These are phyloP conservation scores for Allobates femoralis DNA, from an alignment of 2,797 vertebrate genomes.

Conservation along the genomic window DNA sequence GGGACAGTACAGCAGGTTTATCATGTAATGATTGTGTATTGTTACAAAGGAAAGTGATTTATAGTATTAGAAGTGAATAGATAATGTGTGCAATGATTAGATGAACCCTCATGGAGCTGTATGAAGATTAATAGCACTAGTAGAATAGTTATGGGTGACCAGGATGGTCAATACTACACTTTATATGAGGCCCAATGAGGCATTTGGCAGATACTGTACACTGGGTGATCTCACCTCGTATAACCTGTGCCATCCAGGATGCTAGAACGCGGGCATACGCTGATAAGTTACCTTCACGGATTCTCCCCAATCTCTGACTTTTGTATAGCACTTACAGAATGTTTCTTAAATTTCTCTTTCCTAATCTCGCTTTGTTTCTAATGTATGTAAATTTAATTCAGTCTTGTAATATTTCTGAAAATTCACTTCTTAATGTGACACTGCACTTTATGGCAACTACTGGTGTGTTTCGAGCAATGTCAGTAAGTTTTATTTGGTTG, in stretches of 20 bases:
- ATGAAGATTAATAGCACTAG: neutral
- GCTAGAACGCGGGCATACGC: too few species aligned
- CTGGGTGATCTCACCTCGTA: neutral
- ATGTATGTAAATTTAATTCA: too few species aligned
- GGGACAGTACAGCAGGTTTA: neutral
- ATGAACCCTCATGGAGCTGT: neutral
- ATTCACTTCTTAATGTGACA: too few species aligned
- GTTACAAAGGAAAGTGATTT: neutral
- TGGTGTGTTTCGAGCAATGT: too few species aligned
- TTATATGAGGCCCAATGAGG: neutral
- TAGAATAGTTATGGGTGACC: neutral
- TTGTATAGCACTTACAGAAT: too few species aligned
- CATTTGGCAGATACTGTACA: neutral
- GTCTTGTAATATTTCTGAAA: too few species aligned
- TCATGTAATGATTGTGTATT: neutral
- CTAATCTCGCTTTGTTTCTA: too few species aligned
- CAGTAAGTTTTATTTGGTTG: too few species aligned
- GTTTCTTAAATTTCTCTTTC: too few species aligned
- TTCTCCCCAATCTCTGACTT: too few species aligned
- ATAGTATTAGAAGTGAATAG: neutral
- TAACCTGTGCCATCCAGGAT: neutral
- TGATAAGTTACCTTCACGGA: too few species aligned
- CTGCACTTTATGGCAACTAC: too few species aligned
- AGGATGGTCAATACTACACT: neutral
- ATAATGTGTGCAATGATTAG: neutral